phyloP scores from a whole-genome alignment of 2,113 vertebrate species.

The Synodontis membranacea region DNA sequence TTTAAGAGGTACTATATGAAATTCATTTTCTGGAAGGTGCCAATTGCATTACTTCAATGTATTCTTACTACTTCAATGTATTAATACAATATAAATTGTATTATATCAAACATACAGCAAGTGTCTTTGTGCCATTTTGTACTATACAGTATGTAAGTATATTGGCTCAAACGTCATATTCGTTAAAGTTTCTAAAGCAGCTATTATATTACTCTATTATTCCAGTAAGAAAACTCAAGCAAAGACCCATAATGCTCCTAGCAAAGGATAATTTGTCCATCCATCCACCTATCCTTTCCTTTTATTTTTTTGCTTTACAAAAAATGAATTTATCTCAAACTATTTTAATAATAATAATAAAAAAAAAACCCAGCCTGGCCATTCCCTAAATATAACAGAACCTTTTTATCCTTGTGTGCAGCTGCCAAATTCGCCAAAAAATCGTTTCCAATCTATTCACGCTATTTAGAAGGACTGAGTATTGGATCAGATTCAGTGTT shows the following conservation, averaged over 20 bases:
- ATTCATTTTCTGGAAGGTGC: not conserved
- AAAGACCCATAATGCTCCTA: not conserved
- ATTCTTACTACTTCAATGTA: too few relatives aligned
- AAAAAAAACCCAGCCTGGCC: not conserved
- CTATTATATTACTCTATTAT: not conserved
- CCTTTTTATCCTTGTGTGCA: not conserved
- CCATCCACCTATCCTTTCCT: not conserved
- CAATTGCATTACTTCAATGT: not conserved
- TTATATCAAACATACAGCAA: not conserved
- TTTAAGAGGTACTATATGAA: not conserved
- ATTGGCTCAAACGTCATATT: not conserved
- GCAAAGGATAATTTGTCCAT: not conserved
- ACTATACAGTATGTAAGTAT: not conserved
- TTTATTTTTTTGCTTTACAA: not conserved
- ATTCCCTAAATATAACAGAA: not conserved
- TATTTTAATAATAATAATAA: not conserved
- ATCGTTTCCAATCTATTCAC: not conserved
- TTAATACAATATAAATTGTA: too few relatives aligned
- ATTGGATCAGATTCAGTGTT: not conserved
- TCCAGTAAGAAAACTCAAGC: not conserved
- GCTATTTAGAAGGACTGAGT: not conserved
- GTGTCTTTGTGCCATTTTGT: not conserved
- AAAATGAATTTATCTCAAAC: not conserved
- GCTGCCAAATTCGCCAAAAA: not conserved
- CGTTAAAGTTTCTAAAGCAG: not conserved